These are phyloP conservation scores for Tipula helvola DNA, from an alignment of 2,888 invertebrate species.

Conservation along the genomic window DNA sequence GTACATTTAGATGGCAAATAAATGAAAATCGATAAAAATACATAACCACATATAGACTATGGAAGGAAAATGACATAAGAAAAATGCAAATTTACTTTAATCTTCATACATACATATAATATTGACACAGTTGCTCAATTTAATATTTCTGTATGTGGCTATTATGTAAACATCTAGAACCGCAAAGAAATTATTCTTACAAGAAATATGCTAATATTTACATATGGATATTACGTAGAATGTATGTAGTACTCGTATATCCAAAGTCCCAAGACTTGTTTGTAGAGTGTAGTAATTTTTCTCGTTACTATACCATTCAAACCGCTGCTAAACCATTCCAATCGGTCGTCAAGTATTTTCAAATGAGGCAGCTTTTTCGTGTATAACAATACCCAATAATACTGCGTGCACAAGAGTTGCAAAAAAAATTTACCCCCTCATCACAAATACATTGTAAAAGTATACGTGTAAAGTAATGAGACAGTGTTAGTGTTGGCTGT, in stretches of 20 bases:
- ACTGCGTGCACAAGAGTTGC: too few species aligned
- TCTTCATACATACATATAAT: not conserved
- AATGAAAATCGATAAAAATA: not conserved
- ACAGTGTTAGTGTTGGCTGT: too few species aligned
- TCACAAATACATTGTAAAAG: too few species aligned
- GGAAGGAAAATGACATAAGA: not conserved
- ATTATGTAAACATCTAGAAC: not conserved
- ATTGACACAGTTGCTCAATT: constrained; percentile 4
- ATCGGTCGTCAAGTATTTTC: too few species aligned
- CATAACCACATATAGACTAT: not conserved
- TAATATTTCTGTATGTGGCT: not conserved
- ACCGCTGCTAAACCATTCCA: too few species aligned
- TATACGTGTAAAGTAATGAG: too few species aligned
- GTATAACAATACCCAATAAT: too few species aligned
- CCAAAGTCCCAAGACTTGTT: too few species aligned
- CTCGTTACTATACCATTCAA: too few species aligned
- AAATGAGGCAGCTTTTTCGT: too few species aligned
- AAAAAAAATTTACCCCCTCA: too few species aligned
- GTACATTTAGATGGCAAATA: not conserved
- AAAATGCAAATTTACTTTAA: not conserved
- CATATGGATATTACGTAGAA: not conserved
- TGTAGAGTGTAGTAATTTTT: too few species aligned
- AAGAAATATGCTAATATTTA: not conserved
- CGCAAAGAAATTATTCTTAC: not conserved
- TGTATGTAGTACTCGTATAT: not conserved